These are phyloP conservation scores for Pithys albifrons DNA, from an alignment of 2,113 vertebrate genomes.

Conservation along the genomic window DNA sequence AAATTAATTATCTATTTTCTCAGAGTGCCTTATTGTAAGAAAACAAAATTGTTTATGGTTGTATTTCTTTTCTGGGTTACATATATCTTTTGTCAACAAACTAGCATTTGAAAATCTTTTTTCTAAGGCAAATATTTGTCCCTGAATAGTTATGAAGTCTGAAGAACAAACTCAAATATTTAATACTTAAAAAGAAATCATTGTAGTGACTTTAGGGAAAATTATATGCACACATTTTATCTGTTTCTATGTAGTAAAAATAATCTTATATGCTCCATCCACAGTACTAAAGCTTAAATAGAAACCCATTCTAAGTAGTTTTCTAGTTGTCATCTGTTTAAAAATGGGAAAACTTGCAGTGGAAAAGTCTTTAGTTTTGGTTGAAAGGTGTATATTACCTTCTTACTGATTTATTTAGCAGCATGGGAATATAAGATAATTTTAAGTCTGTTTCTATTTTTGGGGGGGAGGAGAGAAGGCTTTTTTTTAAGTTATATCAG, in stretches of 20 bases:
- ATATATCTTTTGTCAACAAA: not conserved
- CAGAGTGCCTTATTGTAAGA: not conserved
- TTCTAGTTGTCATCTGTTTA: not conserved
- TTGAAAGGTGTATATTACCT: not conserved
- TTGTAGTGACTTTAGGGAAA: not conserved
- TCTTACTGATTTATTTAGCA: not conserved
- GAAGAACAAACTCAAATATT: not conserved
- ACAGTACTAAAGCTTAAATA: not conserved
- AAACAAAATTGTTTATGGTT: rapidly evolving
- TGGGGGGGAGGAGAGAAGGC: rapidly evolving
- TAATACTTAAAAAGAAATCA: not conserved
- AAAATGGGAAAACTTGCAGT: not conserved
- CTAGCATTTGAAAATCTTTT: not conserved
- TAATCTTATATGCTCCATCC: not conserved
- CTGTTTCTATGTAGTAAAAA: not conserved
- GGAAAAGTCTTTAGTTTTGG: not conserved
- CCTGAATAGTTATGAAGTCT: not conserved
- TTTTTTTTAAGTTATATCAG: not conserved
- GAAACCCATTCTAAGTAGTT: not conserved
- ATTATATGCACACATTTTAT: not conserved
- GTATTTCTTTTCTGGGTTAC: not conserved
- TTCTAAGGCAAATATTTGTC: not conserved
- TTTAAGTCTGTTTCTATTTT: not conserved
- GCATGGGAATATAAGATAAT: not conserved
- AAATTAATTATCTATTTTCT: not conserved